phyloP scores from a whole-genome alignment of 1,140 invertebrate genomes.

The Drosophila parvula region DNA sequence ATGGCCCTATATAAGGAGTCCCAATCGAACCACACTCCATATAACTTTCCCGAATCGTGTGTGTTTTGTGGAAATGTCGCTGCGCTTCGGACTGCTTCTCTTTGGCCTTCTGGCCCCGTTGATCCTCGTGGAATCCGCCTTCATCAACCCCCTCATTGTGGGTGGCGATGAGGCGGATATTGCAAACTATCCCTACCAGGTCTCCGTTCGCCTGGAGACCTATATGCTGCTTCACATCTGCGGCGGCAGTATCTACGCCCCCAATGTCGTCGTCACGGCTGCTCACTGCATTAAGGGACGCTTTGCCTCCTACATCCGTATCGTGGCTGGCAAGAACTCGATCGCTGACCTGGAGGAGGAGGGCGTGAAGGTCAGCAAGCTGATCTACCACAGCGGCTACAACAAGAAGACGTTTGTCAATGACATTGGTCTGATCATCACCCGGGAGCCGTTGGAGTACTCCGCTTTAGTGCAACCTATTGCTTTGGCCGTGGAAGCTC shows the following conservation, averaged over 20 bases:
- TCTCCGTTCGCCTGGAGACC: constrained; percentile 68
- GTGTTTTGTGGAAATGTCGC: constrained; percentile 34
- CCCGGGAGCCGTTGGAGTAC: constrained; percentile 54
- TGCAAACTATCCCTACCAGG: constrained; percentile 62
- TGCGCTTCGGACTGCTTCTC: constrained; percentile 42
- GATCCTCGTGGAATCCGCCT: constrained; percentile 33
- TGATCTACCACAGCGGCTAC: constrained; percentile 65
- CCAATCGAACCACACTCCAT: constrained; percentile 8
- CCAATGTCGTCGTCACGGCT: constrained; percentile 85
- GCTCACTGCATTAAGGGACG: constrained; percentile 85
- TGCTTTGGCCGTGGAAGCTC: constrained; percentile 48
- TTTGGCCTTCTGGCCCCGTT: constrained; percentile 37
- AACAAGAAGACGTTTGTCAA: constrained; percentile 69
- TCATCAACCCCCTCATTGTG: constrained; percentile 58
- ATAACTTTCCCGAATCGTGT: constrained; percentile 3
- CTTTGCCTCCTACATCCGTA: constrained; percentile 64
- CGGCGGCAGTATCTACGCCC: constrained; percentile 84
- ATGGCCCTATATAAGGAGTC: constrained; percentile 29
- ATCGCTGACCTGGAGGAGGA: constrained; percentile 69
- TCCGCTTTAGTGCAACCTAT: constrained; percentile 64
- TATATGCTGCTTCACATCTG: constrained; percentile 73
- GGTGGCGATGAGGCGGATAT: constrained; percentile 62
- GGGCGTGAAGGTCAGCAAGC: constrained; percentile 66
- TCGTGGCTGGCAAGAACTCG: constrained; percentile 67
- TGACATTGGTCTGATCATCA: constrained; percentile 79